A percentile compares a stretch with the other conserved stretches of the same genome.
phyloP scores from a whole-genome alignment of 2,797 vertebrate species.

The Hydrophis major region DNA sequence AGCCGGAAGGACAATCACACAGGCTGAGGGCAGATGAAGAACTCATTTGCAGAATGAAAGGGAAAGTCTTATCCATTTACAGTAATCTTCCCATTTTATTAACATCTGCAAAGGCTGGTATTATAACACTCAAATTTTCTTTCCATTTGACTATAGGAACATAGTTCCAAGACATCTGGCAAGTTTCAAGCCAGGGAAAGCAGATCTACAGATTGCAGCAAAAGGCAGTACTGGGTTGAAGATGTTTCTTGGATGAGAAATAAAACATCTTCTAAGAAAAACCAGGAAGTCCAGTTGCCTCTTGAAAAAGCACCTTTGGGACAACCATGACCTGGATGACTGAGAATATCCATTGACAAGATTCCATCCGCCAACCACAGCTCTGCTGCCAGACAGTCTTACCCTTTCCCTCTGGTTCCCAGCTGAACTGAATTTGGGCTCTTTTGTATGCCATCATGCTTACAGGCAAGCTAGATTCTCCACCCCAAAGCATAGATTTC shows the following conservation, averaged over 20 bases:
- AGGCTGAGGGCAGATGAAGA: not conserved
- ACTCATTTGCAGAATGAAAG: not conserved
- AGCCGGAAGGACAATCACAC: not conserved
- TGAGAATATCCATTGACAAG: not conserved
- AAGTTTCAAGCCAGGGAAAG: not conserved
- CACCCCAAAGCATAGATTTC: not conserved
- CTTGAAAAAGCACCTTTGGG: too few relatives aligned
- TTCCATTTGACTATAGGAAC: not conserved
- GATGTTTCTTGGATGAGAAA: too few relatives aligned
- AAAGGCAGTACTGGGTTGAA: not conserved
- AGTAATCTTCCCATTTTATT: not conserved
- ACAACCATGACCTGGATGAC: too few relatives aligned
- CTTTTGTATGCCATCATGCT: not conserved
- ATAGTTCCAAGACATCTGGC: not conserved
- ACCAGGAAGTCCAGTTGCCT: too few relatives aligned
- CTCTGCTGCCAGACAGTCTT: not conserved
- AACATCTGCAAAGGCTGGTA: not conserved
- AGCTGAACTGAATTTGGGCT: not conserved
- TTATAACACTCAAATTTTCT: not conserved
- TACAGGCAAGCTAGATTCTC: not conserved
- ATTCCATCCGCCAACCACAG: not conserved
- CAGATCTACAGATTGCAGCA: not conserved
- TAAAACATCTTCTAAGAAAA: too few relatives aligned
- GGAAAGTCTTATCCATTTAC: not conserved
- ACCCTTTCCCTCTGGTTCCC: not conserved